Base-by-base conservation (phyloP, 2,113 vertebrate genomes). In the Pelusios castaneus region DNA sequence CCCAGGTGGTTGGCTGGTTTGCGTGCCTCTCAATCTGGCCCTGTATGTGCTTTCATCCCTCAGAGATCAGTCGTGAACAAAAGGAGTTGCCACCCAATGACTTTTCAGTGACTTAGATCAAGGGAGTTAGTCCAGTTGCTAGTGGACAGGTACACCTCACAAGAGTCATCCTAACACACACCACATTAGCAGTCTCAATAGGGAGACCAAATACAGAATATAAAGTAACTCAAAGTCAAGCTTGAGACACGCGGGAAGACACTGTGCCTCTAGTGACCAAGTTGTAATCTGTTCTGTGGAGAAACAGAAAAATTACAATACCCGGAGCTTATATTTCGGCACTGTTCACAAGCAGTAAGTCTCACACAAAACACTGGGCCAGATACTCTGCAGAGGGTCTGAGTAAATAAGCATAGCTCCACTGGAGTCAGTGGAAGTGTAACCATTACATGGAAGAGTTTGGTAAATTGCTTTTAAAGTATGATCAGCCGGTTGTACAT, bases 271-370 rank as follows among this genome's bases (percentile, higher is more conserved):
- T 78, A 41, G 14, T 41, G 24, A 88, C 19, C 19, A 75, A 4
- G 6, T 24, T 1, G 7, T 4, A 5, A 55, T 38, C 9, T 25
- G 27, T 52, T 84, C 75, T 19, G 63, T 1, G 38, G 0, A 0
- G 38, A 75, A 21, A 43, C 17, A 88, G 49, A 85, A 86, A 13
- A 43, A 94, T 17, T 52, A 52, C 16, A 52, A 14, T 52, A 52
- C 51, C 51, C 17, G n/a, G 63, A 67, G 34, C 19, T 67, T 38
- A 67, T 34, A 10, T 19, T 10, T 34, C 17, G 8, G 34, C 63
- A 67, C 63, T n/a, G 34, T 67, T 21, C 63, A 67, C 16, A 67
- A 38, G 63, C 4, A 38, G 8, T 38, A 67, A 67, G 34, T 38
- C 63, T 67, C 63, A 21, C 63, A 38, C 63, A 67, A n/a, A 67